phyloP scores from a whole-genome alignment of 35 echinoderm and acorn worm species.

The Apostichopus japonicus region DNA sequence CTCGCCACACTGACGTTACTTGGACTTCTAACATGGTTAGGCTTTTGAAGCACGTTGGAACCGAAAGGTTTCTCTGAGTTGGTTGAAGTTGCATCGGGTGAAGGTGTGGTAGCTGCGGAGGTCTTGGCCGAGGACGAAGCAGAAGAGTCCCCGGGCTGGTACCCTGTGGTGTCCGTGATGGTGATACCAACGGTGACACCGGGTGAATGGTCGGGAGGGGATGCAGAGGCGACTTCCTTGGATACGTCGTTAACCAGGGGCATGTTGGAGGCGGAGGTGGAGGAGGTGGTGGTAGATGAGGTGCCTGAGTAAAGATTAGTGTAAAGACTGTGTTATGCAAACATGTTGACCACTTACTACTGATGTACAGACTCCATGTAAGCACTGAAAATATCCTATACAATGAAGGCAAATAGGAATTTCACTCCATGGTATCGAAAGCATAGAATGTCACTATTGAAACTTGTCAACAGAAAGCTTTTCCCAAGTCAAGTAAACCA shows the following conservation, averaged over 20 bases:
- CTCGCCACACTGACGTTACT: slow-evolving; percentile 87
- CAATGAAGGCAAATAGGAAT: too few species aligned
- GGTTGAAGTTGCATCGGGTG: slow-evolving; percentile 7
- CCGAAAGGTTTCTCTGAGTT: slow-evolving; percentile 35
- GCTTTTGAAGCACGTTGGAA: slow-evolving; percentile 49
- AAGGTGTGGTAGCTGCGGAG: slow-evolving; percentile 50
- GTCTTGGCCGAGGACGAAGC: slow-evolving; percentile 39
- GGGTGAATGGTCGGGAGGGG: not conserved
- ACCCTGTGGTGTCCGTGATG: not conserved
- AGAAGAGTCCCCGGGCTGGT: not conserved
- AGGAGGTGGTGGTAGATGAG: not conserved
- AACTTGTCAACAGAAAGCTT: too few species aligned
- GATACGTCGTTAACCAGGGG: slow-evolving; percentile 39
- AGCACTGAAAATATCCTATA: too few species aligned
- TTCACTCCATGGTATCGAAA: too few species aligned
- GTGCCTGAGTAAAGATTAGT: too few species aligned
- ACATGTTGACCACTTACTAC: too few species aligned
- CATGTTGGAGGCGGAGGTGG: not conserved
- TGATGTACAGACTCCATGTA: too few species aligned
- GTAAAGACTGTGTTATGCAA: too few species aligned
- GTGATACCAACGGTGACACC: not conserved
- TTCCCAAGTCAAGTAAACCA: too few species aligned
- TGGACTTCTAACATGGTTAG: slow-evolving; percentile 74
- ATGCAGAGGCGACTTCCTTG: not conserved
- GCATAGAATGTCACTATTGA: too few species aligned